Evolutionary conservation across 1,140 invertebrate species (phyloP).

Genomic region (Caenorhabditis briggsae): DNA sequence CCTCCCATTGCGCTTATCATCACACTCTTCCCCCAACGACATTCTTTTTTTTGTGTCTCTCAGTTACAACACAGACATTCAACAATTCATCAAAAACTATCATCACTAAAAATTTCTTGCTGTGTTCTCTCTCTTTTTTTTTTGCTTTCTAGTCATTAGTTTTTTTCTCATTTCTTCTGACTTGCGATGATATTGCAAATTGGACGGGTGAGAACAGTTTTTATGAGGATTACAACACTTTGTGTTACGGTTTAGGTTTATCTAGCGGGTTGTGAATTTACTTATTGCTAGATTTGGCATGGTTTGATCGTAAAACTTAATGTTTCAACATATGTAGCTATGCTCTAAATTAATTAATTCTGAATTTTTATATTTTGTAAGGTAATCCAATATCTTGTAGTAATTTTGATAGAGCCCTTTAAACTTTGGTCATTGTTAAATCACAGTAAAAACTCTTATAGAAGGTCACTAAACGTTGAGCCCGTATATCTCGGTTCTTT

Average conservation of each 20-base stretch:
- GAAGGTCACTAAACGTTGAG: no score
- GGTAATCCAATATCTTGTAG: no score
- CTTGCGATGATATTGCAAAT: constrained; percentile 9
- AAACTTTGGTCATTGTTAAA: no score
- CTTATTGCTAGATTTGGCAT: no score
- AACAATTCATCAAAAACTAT: constrained; percentile 34
- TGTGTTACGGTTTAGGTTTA: neutral
- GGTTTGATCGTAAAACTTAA: no score
- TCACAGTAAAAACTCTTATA: no score
- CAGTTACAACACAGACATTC: neutral
- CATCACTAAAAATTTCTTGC: neutral
- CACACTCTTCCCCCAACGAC: neutral
- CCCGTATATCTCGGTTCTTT: no score
- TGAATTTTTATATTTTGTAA: no score
- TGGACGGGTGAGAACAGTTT: neutral
- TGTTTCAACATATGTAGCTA: no score
- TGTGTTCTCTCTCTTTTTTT: constrained; percentile 16
- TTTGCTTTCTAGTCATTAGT: neutral
- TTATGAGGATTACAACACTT: neutral
- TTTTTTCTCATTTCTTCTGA: neutral
- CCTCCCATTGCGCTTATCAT: constrained; percentile 36
- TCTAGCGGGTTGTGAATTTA: no score
- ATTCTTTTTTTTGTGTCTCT: neutral
- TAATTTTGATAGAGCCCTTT: no score
- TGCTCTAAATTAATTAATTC: no score